Base-by-base conservation (phyloP, 1,140 invertebrate genomes). In the Acyrthosiphon pisum region DNA sequence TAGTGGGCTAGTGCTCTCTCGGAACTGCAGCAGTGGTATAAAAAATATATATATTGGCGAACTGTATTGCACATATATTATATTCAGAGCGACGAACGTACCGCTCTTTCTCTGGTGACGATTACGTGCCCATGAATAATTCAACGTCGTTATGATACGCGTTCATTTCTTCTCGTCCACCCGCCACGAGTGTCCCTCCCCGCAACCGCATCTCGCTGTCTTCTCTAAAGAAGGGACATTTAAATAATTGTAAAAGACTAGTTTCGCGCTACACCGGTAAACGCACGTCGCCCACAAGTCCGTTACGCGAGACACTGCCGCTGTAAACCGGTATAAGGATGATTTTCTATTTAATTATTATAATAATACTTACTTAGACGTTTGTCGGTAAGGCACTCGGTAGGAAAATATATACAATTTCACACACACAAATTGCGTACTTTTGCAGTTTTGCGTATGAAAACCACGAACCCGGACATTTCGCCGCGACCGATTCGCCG, bases 121-220 rank as follows among this genome's bases (percentile, higher is more conserved):
- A 90, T 90, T 76, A 91, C 90, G 90, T 91, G 90, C 26, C 60
- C 8, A 91, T 91, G 90, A 91, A 91, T 91, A 76, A 91, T 91
- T 91, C 90, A 81, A 68, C n/a, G 35, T 90, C 37, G 50, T 90
- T 60, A 90, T 56, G 53, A 60, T 35, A 35, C 23, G 22, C 37
- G 44, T 89, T 46, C 48, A 50, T 89, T 88, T 88, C 46, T 88
- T 88, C 7, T 48, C 8, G 35, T 23, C 20, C 35, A 35, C 76
- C 56, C n/a, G 9, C 46, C 9, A 1, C 14, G 60, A 76, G 30
- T n/a, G 18, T 35, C 88, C 14, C 46, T 89, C 30, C 44, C 20
- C 48, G 8, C 20, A 22, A 20, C n/a, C n/a, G 6, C 20, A 35
- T 81, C 76, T n/a, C 30, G 60, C n/a, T 6, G 23, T 60, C 56